A percentile compares a stretch with the other conserved stretches of the same genome.
phyloP scores from a whole-genome alignment of 2,888 invertebrate genomes.

The Acleris sparsana region DNA sequence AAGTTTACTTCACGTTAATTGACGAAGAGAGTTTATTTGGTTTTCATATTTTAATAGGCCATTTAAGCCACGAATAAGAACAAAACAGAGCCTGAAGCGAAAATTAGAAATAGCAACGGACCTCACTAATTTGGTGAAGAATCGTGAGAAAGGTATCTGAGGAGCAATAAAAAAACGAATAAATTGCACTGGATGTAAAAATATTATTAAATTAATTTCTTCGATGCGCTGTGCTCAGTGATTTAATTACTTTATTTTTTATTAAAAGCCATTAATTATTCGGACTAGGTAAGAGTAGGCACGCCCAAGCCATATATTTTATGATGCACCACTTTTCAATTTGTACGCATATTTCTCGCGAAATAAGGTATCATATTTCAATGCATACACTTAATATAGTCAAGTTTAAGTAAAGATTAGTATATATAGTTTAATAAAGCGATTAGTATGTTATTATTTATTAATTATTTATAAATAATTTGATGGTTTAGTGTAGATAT shows the following conservation, averaged over 20 bases:
- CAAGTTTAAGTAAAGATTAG: neutral
- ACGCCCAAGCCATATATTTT: slow-evolving; percentile 21
- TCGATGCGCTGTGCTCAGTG: slow-evolving; percentile 13
- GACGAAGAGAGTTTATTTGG: neutral
- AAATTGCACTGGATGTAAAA: slow-evolving; percentile 22
- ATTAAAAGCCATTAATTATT: slow-evolving; percentile 23
- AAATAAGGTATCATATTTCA: neutral
- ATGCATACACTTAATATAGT: neutral
- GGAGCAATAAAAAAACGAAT: slow-evolving; percentile 20
- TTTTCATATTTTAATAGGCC: neutral
- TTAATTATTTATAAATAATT: neutral
- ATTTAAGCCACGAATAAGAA: neutral
- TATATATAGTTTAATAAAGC: neutral
- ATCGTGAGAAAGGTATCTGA: slow-evolving; percentile 28
- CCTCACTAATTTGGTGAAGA: slow-evolving; percentile 1
- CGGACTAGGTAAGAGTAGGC: slow-evolving; percentile 4
- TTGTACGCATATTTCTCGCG: slow-evolving; percentile 17
- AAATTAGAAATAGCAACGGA: neutral
- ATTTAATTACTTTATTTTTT: slow-evolving; percentile 21
- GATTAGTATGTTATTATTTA: too few species aligned
- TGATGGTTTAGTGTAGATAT: neutral
- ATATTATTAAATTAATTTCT: slow-evolving; percentile 22
- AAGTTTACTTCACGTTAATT: neutral
- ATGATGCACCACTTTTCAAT: slow-evolving; percentile 22
- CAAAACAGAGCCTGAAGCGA: slow-evolving; percentile 4